Base-by-base conservation (phyloP, 2,113 vertebrate genomes). In the Falco punctatus region DNA sequence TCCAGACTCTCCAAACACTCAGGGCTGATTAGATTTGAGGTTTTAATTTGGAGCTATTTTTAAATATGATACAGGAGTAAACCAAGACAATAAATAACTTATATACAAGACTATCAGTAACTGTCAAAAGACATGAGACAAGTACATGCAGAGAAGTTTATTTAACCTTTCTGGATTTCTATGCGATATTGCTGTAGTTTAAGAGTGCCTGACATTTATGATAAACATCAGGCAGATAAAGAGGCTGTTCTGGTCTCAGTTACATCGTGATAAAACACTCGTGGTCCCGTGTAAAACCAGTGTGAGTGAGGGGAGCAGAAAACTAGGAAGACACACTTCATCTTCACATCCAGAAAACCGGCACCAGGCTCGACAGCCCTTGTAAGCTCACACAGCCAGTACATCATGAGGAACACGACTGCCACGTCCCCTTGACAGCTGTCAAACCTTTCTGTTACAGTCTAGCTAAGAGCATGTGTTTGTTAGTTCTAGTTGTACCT, bases 31-130 rank as follows among this genome's bases (percentile, higher is more conserved):
- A 97, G 84, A 91, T 94, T 20, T 35, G 67, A 75, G 65, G 75
- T 67, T 92, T 96, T 91, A 84, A 94, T 94, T 94, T 78, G 64
- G 74, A 90, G n/a, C 81, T 95, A 71, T 91, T 96, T 97, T 91
- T 40, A 93, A 84, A 86, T 40, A 65, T 0, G 72, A 91, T 92
- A 65, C 91, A 88, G 82, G 62, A 92, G 74, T 66, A 94, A 95
- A 91, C 15, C 15, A 90, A 90, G 75, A 62, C 81, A 96, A 83
- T 89, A 93, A 94, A 90, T 90, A 96, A 90, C 72, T 90, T 79
- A 58, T 52, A 70, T 24, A 27, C 67, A 58, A 81, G 69, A 73
- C 69, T 92, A 95, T 97, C 84, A 91, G 74, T 61, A 88, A 71
- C 77, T 96, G 81, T 92, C 90, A 57, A 58, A 91, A 82, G 67